Percentiles rank a stretch among this genome's conserved stretches.
Conservation (phyloP, 2,888 invertebrate species). For the Drosophila mercatorum region DNA sequence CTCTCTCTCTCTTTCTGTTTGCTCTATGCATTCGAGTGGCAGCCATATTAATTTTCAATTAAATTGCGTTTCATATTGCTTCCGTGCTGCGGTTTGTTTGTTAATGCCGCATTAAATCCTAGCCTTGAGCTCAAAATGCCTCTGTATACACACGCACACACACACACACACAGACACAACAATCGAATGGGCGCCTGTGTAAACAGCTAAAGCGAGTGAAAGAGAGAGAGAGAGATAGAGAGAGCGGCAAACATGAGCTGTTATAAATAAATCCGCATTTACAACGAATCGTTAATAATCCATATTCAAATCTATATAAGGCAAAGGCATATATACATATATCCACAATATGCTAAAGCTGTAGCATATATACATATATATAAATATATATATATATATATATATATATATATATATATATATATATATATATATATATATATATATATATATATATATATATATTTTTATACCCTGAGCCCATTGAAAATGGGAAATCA, state of each 20-base stretch:
- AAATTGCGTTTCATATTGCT: conserved; percentile 40
- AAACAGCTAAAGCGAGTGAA: conserved; percentile 21
- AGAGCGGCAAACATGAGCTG: conserved; percentile 16
- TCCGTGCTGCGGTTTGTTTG: conserved; percentile 39
- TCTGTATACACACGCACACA: neutral
- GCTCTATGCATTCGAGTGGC: neutral
- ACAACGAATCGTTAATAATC: conserved; percentile 33
- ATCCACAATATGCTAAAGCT: conserved; percentile 23
- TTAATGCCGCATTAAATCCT: conserved; percentile 51
- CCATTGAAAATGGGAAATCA: too few species aligned
- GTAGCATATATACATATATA: neutral
- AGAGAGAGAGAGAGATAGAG: neutral
- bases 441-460: too few species aligned
- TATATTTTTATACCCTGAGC: conserved; percentile 20
- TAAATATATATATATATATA: too few species aligned
- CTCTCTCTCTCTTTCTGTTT: neutral
- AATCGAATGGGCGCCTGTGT: conserved; percentile 1
- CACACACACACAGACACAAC: conserved; percentile 13
- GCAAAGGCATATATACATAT: neutral
- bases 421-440: too few species aligned
- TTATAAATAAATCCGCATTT: conserved; percentile 37
- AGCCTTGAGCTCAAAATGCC: conserved; percentile 36
- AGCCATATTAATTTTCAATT: conserved; percentile 60
- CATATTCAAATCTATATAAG: conserved; percentile 20
- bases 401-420: too few species aligned